These are phyloP conservation scores for Gasteruption jaculator DNA, from an alignment of 2,888 invertebrate genomes.

Conservation along the genomic window DNA sequence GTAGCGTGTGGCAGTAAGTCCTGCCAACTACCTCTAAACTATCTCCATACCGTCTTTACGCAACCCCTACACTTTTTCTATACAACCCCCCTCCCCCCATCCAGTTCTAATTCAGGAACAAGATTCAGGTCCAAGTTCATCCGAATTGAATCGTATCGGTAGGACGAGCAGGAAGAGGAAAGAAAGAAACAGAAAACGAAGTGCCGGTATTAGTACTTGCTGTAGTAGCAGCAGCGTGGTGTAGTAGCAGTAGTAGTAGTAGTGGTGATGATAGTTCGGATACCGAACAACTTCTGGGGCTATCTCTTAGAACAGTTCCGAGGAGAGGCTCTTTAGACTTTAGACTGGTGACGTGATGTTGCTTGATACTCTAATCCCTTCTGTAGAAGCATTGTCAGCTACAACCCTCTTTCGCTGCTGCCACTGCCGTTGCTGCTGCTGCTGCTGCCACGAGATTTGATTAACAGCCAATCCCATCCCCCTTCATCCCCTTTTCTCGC, in stretches of 20 bases:
- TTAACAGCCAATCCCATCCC: conserved; percentile 17
- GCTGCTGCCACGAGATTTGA: no score
- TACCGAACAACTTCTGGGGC: conserved; percentile 41
- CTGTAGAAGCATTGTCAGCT: conserved; percentile 34
- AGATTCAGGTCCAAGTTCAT: no score
- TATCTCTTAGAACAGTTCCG: conserved; percentile 47
- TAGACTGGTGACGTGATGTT: conserved; percentile 48
- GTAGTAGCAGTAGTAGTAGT: no score
- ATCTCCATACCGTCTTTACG: no score
- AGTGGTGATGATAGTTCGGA: no score
- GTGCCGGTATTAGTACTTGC: neutral
- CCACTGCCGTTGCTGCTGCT: no score
- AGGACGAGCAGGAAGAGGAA: conserved; percentile 20
- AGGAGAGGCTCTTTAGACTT: conserved; percentile 48
- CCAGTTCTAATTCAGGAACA: no score
- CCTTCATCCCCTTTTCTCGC: conserved; percentile 19
- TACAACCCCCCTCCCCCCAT: no score
- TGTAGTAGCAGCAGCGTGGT: neutral
- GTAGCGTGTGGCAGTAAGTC: no score
- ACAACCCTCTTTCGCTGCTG: no score
- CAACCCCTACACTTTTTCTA: no score
- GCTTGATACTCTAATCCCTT: conserved; percentile 50
- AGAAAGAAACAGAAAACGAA: conserved; percentile 21
- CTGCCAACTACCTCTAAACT: no score
- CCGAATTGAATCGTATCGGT: conserved; percentile 26